Evolutionary conservation across 2,797 vertebrate species (phyloP).

Genomic region (Pristis pectinata): DNA sequence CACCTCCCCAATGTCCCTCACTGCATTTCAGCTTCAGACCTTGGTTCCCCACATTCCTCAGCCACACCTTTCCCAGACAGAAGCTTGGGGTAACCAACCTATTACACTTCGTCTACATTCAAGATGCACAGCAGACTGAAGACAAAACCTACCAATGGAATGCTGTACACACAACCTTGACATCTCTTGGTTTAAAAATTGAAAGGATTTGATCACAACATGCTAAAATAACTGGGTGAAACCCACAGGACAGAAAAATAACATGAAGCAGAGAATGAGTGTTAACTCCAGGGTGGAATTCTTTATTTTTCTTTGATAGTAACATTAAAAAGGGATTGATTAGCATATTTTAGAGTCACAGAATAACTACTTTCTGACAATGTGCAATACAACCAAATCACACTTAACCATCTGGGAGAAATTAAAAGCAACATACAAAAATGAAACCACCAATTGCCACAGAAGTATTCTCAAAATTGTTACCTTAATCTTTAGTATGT

Average conservation of each 20-base stretch:
- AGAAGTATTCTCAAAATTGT: too few relatives aligned
- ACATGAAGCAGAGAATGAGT: not conserved
- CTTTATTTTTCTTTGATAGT: not conserved
- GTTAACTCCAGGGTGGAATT: not conserved
- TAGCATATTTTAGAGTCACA: not conserved
- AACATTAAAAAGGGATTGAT: not conserved
- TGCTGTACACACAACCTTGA: too few relatives aligned
- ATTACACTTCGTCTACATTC: too few relatives aligned
- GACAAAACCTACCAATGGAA: too few relatives aligned
- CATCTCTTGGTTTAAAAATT: not conserved
- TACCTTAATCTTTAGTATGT: not conserved
- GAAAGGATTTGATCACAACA: not conserved
- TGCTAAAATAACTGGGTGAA: not conserved
- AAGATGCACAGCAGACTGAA: too few relatives aligned
- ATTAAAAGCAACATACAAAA: too few relatives aligned
- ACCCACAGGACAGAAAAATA: not conserved
- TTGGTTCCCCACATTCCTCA: too few relatives aligned
- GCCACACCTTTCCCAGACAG: too few relatives aligned
- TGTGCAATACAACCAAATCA: not conserved
- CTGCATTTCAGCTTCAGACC: too few relatives aligned
- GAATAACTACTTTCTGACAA: not conserved
- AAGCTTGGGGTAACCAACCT: too few relatives aligned
- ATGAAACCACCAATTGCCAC: too few relatives aligned
- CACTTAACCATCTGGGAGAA: not conserved
- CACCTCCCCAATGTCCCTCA: too few relatives aligned